Conservation (phyloP, 2,797 vertebrate genomes). For the Acanthurus tractus region DNA sequence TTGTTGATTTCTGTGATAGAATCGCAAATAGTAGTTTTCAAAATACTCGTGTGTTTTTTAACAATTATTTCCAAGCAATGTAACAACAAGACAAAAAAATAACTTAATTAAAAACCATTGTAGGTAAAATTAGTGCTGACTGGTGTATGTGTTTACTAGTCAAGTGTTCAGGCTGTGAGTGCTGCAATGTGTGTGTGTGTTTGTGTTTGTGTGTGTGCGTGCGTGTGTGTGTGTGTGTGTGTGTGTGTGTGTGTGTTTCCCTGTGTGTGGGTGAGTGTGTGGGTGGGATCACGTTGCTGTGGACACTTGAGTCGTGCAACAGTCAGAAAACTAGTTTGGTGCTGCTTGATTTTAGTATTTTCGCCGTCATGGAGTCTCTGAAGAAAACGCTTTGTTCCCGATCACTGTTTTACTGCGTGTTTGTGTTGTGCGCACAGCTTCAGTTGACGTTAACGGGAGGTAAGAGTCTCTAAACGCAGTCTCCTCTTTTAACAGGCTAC, state of each 20-base stretch:
- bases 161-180: no score
- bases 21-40: background rate
- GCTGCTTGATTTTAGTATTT: background rate
- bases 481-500: no score
- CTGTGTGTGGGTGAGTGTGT: slow-evolving; percentile 9
- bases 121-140: background rate
- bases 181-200: background rate
- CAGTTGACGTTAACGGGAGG: slow-evolving; percentile 58
- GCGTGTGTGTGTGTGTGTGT: no score
- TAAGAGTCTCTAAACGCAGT: slow-evolving; percentile 47
- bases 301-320: slow-evolving; percentile 18
- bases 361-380: slow-evolving; percentile 73
- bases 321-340: slow-evolving; percentile 34
- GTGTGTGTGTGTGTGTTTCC: background rate
- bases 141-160: no score
- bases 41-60: background rate
- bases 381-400: background rate
- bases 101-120: background rate
- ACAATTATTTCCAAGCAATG: background rate
- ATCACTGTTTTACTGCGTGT: slow-evolving; percentile 27
- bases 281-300: slow-evolving; percentile 56
- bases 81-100: background rate
- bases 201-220: background rate
- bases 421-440: slow-evolving; percentile 48
- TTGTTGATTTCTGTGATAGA: background rate